Evolutionary conservation across 2,888 invertebrate species (phyloP).

Genomic region (Chironomus tentans): DNA sequence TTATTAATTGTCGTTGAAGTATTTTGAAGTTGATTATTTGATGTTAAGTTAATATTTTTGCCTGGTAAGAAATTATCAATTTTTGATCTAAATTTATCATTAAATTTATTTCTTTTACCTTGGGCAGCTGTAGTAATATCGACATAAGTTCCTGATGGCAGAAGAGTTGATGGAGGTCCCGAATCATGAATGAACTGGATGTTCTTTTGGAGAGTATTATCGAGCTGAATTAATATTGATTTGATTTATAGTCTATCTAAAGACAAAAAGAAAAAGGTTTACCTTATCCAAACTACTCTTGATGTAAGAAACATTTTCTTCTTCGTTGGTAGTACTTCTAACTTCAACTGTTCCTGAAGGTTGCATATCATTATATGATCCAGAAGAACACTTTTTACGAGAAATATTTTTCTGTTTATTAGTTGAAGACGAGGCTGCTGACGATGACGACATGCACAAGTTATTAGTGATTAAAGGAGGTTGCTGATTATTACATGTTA

Average conservation of each 20-base stretch:
- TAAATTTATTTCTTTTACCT: slow-evolving; percentile 28
- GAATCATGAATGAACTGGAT: slow-evolving; percentile 30
- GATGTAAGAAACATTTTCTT: slow-evolving; percentile 30
- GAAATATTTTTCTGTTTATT: slow-evolving; percentile 27
- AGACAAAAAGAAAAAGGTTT: neutral
- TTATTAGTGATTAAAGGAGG: slow-evolving; percentile 28
- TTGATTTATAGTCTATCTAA: neutral
- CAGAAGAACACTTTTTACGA: slow-evolving; percentile 34
- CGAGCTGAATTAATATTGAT: slow-evolving; percentile 27
- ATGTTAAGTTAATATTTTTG: neutral
- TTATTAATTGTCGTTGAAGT: slow-evolving; percentile 2
- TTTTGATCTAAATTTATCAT: neutral
- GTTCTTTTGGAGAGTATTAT: slow-evolving; percentile 33
- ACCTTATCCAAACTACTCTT: slow-evolving; percentile 32
- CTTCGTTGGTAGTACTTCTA: slow-evolving; percentile 42
- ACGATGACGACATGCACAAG: slow-evolving; percentile 30
- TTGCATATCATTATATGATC: slow-evolving; percentile 37
- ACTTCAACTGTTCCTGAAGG: slow-evolving; percentile 32
- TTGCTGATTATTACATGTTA: slow-evolving; percentile 27
- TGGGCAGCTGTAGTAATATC: slow-evolving; percentile 30
- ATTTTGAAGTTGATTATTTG: slow-evolving; percentile 25
- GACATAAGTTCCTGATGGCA: slow-evolving; percentile 31
- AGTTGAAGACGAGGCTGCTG: slow-evolving; percentile 10
- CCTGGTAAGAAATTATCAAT: neutral
- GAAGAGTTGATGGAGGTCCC: slow-evolving; percentile 29